Evolutionary conservation across 2,797 vertebrate genomes (phyloP).

Genomic region (Spinus pinus): DNA sequence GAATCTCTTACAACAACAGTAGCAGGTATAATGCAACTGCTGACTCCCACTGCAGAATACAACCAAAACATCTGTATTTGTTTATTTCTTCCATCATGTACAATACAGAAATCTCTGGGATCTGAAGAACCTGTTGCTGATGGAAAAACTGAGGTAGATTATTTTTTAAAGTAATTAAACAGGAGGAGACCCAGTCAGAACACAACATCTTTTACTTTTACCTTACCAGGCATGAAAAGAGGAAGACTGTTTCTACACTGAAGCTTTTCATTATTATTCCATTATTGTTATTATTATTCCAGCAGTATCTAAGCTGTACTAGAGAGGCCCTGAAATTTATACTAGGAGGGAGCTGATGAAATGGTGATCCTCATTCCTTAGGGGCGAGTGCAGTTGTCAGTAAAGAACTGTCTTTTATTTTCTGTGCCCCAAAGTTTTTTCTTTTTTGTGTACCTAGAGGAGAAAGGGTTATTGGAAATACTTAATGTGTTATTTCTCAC

Average conservation of each 20-base stretch:
- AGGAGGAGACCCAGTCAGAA: neutral
- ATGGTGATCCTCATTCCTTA: neutral
- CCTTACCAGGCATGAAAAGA: accelerated
- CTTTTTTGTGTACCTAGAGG: neutral
- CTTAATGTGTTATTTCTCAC: neutral
- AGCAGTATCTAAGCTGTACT: neutral
- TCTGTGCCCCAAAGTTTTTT: neutral
- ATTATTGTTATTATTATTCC: neutral
- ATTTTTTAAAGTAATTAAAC: neutral
- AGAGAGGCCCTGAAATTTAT: neutral
- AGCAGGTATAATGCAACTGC: neutral
- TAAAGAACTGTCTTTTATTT: neutral
- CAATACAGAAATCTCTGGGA: neutral
- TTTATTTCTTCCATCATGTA: neutral
- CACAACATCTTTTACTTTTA: neutral
- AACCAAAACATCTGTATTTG: neutral
- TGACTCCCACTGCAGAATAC: neutral
- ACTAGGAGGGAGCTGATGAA: neutral
- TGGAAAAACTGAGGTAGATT: neutral
- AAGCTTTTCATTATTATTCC: neutral
- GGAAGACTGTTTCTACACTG: neutral
- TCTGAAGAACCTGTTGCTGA: neutral
- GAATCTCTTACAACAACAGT: neutral
- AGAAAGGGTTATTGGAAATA: neutral
- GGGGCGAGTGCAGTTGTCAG: neutral